Base-by-base conservation (phyloP, 2,888 invertebrate species). In the Xestobium rufovillosum region DNA sequence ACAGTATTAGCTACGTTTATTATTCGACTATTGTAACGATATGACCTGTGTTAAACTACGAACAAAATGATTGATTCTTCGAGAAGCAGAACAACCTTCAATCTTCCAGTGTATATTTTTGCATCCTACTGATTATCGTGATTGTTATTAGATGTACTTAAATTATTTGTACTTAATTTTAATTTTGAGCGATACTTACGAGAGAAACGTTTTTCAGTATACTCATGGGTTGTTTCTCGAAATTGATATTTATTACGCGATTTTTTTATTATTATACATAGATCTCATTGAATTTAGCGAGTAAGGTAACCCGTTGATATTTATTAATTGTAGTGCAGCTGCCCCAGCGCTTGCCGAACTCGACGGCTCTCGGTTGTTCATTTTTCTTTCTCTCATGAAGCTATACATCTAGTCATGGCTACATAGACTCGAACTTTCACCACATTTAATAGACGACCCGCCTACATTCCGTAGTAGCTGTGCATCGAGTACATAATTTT, bases 1-100 rank as follows among this genome's bases (percentile, higher is more conserved):
- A 65, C 67, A 67, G 67, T 67, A 67, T 67, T 67, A 67, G 53
- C 23, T 19, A 8, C n/a, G 23, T n/a, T n/a, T n/a, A n/a, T n/a
- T n/a, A n/a, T n/a, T n/a, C n/a, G n/a, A n/a, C n/a, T n/a, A n/a
- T n/a, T n/a, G n/a, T n/a, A n/a, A n/a, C n/a, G n/a, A n/a, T n/a
- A n/a, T n/a, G n/a, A n/a, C n/a, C n/a, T n/a, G n/a, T n/a, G n/a
- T n/a, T n/a, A n/a, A n/a, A n/a, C n/a, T n/a, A n/a, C n/a, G n/a
- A n/a, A n/a, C n/a, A n/a, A n/a, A n/a, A n/a, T n/a, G n/a, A n/a
- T n/a, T n/a, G n/a, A n/a, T n/a, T n/a, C n/a, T n/a, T n/a, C n/a
- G n/a, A n/a, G n/a, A n/a, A n/a, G n/a, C n/a, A n/a, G n/a, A n/a
- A n/a, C n/a, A n/a, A n/a, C n/a, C n/a, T n/a, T n/a, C n/a, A n/a